Percentiles rank a stretch among this genome's conserved stretches.
Conservation (phyloP, 2,113 vertebrate genomes). For the Tupaia chinensis region DNA sequence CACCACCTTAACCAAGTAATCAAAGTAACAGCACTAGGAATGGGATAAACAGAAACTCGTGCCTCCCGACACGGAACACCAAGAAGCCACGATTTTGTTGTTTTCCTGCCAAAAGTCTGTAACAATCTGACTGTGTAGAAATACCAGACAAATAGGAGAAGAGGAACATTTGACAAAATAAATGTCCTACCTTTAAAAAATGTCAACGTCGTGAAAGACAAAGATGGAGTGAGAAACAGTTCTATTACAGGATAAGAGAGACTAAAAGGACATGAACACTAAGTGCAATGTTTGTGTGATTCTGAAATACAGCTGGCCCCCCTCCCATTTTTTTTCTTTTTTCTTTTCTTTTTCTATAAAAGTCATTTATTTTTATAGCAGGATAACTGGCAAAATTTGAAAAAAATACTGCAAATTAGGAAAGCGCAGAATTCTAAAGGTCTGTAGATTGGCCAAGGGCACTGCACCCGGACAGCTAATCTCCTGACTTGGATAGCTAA, state of each 20-base stretch:
- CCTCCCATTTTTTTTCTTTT: background rate
- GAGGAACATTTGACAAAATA: background rate
- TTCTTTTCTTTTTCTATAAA: background rate
- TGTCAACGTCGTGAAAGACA: background rate
- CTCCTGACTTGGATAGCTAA: background rate
- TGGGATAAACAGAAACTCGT: background rate
- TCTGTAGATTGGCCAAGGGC: background rate
- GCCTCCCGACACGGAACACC: too few relatives aligned
- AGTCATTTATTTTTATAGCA: background rate
- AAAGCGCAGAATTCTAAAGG: constrained; percentile 12
- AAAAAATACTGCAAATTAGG: background rate
- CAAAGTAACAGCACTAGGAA: background rate
- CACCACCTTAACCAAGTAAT: background rate
- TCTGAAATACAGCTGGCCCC: background rate
- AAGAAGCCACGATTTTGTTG: background rate
- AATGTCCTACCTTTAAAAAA: background rate
- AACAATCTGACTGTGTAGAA: background rate
- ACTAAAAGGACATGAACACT: background rate
- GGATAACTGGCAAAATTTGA: background rate
- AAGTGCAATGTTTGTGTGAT: background rate
- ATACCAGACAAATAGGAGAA: background rate
- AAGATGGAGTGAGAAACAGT: background rate
- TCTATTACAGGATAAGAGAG: background rate
- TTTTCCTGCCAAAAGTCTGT: background rate
- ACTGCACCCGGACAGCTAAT: background rate